Percentiles rank a stretch among this genome's conserved stretches.
phyloP scores from a whole-genome alignment of 2,797 vertebrate genomes.

The Nasua narica region DNA sequence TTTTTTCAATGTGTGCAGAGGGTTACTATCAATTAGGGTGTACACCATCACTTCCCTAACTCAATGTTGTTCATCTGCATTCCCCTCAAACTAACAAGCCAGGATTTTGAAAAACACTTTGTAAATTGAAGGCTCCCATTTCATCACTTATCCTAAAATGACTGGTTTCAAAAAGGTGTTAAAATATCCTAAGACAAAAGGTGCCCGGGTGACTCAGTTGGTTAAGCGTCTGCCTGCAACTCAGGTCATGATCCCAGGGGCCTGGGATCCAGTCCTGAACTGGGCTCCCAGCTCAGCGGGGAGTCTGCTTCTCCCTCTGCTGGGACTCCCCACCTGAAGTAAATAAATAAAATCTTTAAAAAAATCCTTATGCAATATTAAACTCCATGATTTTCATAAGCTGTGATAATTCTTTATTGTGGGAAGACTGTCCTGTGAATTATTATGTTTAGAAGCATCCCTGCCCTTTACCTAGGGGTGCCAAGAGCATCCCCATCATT shows the following conservation, averaged over 20 bases:
- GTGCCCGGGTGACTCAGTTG: background rate
- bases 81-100: background rate
- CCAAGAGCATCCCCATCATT: background rate
- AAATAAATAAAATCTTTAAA: background rate
- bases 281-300: background rate
- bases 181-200: background rate
- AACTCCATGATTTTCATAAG: background rate
- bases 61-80: background rate
- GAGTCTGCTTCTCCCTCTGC: background rate
- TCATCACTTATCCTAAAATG: constrained; percentile 27
- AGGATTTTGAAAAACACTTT: constrained; percentile 29
- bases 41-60: background rate
- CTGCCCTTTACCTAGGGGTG: background rate
- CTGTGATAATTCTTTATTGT: background rate
- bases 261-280: background rate
- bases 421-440: background rate
- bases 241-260: background rate
- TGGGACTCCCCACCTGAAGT: too few relatives aligned
- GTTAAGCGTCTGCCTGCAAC: background rate
- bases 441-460: background rate
- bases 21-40: background rate
- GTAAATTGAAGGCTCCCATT: background rate
- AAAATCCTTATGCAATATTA: background rate
- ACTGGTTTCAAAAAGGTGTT: background rate
- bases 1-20: background rate